These are phyloP conservation scores for Antechinus stuartii DNA, from an alignment of 2,113 vertebrate genomes.

Conservation along the genomic window DNA sequence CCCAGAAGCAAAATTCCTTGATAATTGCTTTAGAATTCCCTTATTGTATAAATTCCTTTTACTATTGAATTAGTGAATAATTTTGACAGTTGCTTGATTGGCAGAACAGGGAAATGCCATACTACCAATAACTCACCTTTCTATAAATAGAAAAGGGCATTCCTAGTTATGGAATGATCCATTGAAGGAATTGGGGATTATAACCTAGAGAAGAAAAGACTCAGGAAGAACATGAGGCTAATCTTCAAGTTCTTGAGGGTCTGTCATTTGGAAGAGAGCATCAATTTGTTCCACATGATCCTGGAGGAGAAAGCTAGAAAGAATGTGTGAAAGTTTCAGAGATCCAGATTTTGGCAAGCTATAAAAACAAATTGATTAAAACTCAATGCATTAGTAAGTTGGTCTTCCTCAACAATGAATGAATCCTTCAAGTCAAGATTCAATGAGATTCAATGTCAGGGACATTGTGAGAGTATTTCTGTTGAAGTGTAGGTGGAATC, in stretches of 20 bases:
- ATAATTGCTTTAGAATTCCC: constrained; percentile 1
- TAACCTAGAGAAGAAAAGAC: not conserved
- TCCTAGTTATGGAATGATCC: not conserved
- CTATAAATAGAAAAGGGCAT: not conserved
- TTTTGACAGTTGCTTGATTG: not conserved
- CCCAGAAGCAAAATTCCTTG: not conserved
- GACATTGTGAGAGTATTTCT: not conserved
- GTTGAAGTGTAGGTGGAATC: not conserved
- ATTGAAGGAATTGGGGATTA: not conserved
- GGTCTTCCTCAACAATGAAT: not conserved
- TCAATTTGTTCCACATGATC: not conserved
- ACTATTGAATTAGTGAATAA: not conserved
- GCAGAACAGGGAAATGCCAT: not conserved
- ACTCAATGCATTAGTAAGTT: not conserved
- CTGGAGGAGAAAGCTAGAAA: not conserved
- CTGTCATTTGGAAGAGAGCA: not conserved
- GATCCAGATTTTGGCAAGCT: not conserved
- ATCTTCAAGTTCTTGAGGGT: not conserved
- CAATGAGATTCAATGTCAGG: not conserved
- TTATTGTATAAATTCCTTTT: not conserved
- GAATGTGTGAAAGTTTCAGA: not conserved
- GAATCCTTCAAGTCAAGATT: not conserved
- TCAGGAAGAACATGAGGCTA: not conserved
- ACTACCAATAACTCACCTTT: not conserved
- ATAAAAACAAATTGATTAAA: not conserved